Evolutionary conservation across 2,797 vertebrate species (phyloP).

Genomic region (Ciconia nigra): DNA sequence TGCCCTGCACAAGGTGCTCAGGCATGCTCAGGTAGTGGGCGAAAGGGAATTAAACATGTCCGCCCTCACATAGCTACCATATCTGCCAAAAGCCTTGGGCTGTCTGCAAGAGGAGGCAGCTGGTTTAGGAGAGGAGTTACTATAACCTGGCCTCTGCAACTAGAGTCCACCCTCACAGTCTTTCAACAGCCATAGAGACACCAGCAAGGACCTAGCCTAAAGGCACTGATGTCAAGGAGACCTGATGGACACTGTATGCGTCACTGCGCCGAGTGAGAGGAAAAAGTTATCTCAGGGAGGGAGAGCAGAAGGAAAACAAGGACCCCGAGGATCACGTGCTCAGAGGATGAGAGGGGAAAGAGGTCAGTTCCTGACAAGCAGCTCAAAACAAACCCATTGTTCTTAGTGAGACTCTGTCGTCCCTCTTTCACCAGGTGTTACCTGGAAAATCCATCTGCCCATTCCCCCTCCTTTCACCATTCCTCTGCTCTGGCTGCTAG

Average conservation of each 20-base stretch:
- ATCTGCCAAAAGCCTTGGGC: background rate
- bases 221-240: background rate
- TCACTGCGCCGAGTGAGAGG: background rate
- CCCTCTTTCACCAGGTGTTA: background rate
- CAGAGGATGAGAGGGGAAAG: conserved; percentile 13
- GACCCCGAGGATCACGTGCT: background rate
- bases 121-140: background rate
- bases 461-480: background rate
- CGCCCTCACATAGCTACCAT: accelerated
- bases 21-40: background rate
- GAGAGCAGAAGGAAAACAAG: background rate
- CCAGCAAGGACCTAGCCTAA: background rate
- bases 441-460: conserved; percentile 32
- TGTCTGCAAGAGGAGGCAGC: background rate
- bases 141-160: background rate
- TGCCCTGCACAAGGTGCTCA: background rate
- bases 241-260: background rate
- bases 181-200: background rate
- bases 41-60: background rate
- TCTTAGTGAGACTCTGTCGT: background rate
- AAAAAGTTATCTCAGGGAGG: background rate
- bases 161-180: background rate
- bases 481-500: background rate
- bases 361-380: conserved; percentile 14
- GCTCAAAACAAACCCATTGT: conserved; percentile 15